A percentile compares a stretch with the other conserved stretches of the same genome.
These are phyloP conservation scores for Romanogobio albipinnatus DNA, from an alignment of 2,113 vertebrate genomes.

Conservation along the genomic window DNA sequence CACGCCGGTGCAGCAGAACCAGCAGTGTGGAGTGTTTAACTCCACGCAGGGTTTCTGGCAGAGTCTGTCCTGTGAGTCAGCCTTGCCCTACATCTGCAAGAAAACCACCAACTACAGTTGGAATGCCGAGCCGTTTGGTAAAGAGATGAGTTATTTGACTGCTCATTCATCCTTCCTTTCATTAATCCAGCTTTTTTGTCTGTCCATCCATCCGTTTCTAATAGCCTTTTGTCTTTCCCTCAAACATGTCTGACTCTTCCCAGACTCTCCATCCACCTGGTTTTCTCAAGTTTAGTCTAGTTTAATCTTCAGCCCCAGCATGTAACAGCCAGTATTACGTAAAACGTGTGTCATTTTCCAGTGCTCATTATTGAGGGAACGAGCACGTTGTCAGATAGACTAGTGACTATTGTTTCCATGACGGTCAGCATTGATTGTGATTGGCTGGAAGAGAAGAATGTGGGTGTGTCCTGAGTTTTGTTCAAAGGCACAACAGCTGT, in stretches of 20 bases:
- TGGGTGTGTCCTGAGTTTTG: constrained; percentile 7
- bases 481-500: constrained; percentile 61
- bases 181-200: neutral
- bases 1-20: constrained; percentile 69
- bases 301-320: neutral
- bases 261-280: neutral
- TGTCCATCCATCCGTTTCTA: neutral
- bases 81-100: constrained; percentile 91
- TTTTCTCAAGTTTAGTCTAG: constrained; percentile 19
- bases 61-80: constrained; percentile 81
- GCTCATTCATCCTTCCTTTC: neutral
- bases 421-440: constrained; percentile 18
- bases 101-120: constrained; percentile 79
- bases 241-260: neutral
- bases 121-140: constrained; percentile 80
- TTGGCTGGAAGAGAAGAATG: constrained; percentile 33
- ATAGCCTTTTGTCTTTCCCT: constrained; percentile 8
- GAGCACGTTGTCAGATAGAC: neutral
- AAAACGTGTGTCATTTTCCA: constrained; percentile 24
- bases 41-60: constrained; percentile 77
- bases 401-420: neutral
- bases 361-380: neutral
- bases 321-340: neutral
- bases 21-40: constrained; percentile 83
- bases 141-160: constrained; percentile 56